A percentile compares a stretch with the other conserved stretches of the same genome.
Evolutionary conservation across 1,140 invertebrate species (phyloP).

Genomic region (Cyclargus thomasi): DNA sequence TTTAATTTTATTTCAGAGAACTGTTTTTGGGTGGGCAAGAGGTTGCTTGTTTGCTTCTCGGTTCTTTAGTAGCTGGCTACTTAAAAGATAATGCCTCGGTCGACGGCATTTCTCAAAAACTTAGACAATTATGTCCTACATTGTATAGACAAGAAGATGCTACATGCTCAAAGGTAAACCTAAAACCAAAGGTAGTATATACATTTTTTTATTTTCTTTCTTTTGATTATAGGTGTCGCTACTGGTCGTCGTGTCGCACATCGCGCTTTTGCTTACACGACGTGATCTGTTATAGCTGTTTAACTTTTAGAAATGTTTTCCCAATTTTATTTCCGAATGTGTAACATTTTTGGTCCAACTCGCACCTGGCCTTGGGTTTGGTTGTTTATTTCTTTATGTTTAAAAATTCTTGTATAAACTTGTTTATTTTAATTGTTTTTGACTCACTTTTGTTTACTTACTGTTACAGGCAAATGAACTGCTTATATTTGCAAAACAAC

Average conservation of each 20-base stretch:
- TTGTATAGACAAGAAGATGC: slow-evolving; percentile 97
- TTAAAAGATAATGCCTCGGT: slow-evolving; percentile 96
- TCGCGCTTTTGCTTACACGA: too few relatives aligned
- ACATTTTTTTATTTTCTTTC: too few relatives aligned
- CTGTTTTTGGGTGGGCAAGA: slow-evolving; percentile 90
- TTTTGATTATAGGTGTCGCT: too few relatives aligned
- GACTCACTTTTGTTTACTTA: background rate
- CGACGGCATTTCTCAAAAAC: slow-evolving; percentile 89
- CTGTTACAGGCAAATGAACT: slow-evolving; percentile 88
- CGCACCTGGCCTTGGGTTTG: too few relatives aligned
- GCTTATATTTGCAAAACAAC: slow-evolving; percentile 85
- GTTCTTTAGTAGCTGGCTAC: slow-evolving; percentile 88
- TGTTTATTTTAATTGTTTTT: too few relatives aligned
- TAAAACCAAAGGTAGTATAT: background rate
- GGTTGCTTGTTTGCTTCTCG: slow-evolving; percentile 84
- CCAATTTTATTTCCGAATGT: too few relatives aligned
- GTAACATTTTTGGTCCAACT: too few relatives aligned
- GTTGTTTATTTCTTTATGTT: too few relatives aligned
- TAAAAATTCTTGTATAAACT: too few relatives aligned
- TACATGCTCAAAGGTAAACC: slow-evolving; percentile 88
- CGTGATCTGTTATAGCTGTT: too few relatives aligned
- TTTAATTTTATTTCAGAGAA: slow-evolving; percentile 79
- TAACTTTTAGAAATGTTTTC: too few relatives aligned
- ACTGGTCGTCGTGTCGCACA: too few relatives aligned
- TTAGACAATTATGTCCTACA: slow-evolving; percentile 95